Base-by-base conservation (phyloP, 1,140 invertebrate species). In the Leguminivora glycinivorella region DNA sequence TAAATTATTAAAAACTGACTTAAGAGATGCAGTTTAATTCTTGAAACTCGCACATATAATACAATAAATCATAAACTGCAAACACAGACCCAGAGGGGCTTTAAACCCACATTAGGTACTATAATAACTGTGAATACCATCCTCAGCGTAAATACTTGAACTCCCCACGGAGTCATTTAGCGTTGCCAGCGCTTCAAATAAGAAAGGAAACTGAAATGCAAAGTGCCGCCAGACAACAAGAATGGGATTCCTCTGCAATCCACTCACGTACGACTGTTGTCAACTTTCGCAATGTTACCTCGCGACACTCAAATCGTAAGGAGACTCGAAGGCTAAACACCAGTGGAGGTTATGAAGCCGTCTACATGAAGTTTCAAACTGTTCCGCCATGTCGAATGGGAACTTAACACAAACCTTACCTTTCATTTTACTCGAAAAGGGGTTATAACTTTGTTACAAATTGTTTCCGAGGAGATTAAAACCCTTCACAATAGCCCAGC, bases 261-360 rank as follows among this genome's bases (percentile, higher is more conserved):
- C 67, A 56, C 77, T 82, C 88, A 90, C 88, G 88, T 88, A 84
- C 81, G 60, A 3, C 52, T 75, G 82, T 79, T 88, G 84, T 87
- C 83, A 85, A 89, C 87, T 90, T 90, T 90, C 88, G 88, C 85
- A 90, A 90, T 82, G 80, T 76, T 82, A 82, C 85, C 87, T 86
- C 83, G 79, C 76, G 75, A 75, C 81, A 80, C 77, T 83, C 79
- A 81, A 82, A 83, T 83, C 76, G 81, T 87, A 80, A 84, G 79
- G 77, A 74, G 78, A 78, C 78, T 80, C 76, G 82, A 87, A 88
- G 86, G 86, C 84, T 86, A 78, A 75, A 76, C 31, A 29, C 72
- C 77, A 78, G 67, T 74, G 77, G 79, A 85, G 82, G 80, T 82
- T 76, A 73, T 77, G 81, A 80, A 73, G 71, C 52, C 72, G 67